Percentiles rank a stretch among this genome's conserved stretches.
Conservation (phyloP, 2,888 invertebrate species). For the Drosophila kuntzei region DNA sequence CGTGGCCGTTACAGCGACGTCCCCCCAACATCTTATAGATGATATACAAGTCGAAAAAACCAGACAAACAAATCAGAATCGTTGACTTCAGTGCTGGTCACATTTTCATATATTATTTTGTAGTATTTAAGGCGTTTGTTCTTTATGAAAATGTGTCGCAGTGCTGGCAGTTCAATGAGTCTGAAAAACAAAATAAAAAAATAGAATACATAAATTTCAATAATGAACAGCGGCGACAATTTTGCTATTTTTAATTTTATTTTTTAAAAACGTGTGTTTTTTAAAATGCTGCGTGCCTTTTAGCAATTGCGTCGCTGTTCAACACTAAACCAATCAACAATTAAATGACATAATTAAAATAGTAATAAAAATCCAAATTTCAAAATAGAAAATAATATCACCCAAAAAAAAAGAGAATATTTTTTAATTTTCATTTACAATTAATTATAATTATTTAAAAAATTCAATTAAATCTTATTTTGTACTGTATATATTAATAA, state of each 20-base stretch:
- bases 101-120: constrained; percentile 65
- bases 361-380: constrained; percentile 19
- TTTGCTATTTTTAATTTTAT: constrained; percentile 76
- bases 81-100: constrained; percentile 10
- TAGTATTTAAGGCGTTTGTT: constrained; percentile 77
- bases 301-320: constrained; percentile 88
- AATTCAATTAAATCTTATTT: constrained; percentile 52
- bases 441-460: constrained; percentile 45
- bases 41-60: constrained; percentile 30
- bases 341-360: constrained; percentile 17
- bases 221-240: constrained; percentile 48
- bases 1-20: constrained; percentile 35
- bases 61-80: constrained; percentile 28
- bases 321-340: constrained; percentile 27
- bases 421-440: constrained; percentile 57
- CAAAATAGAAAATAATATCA: constrained; percentile 17
- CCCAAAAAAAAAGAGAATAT: constrained; percentile 39
- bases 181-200: constrained; percentile 21
- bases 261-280: constrained; percentile 85
- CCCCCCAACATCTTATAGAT: constrained; percentile 32
- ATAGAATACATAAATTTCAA: constrained; percentile 7
- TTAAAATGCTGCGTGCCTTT: constrained; percentile 92
- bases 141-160: constrained; percentile 48
- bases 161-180: constrained; percentile 1
- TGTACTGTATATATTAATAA: constrained; percentile 61